phyloP scores from a whole-genome alignment of 2,888 invertebrate species.

The Cotesia congregata region DNA sequence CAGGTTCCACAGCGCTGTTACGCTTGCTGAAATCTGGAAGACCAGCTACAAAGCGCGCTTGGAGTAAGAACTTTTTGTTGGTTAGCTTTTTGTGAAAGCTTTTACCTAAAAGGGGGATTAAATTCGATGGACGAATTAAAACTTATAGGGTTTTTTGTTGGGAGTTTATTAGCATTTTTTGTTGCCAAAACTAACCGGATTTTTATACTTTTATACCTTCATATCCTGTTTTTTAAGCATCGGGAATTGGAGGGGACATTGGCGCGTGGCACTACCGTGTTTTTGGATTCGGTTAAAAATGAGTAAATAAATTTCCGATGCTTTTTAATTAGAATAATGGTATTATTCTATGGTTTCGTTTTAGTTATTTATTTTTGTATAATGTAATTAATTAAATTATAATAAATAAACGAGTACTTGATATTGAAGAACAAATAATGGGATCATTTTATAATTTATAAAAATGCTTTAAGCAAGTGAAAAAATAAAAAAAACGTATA shows the following conservation, averaged over 20 bases:
- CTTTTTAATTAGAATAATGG: slow-evolving; percentile 15
- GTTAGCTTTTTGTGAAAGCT: background rate
- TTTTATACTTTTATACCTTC: slow-evolving; percentile 58
- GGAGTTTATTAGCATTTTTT: slow-evolving; percentile 33
- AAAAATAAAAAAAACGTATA: background rate
- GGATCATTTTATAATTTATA: slow-evolving; percentile 37
- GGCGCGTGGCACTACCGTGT: no score
- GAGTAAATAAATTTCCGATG: background rate
- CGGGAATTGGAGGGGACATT: slow-evolving; percentile 43
- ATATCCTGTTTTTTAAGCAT: slow-evolving; percentile 52
- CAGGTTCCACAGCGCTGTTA: slow-evolving; percentile 94
- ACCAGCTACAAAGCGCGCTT: slow-evolving; percentile 93
- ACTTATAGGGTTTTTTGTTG: background rate
- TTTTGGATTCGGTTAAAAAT: no score
- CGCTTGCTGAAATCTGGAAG: slow-evolving; percentile 96
- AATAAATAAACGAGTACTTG: background rate
- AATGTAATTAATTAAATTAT: background rate
- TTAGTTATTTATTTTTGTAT: background rate
- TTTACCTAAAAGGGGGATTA: no score
- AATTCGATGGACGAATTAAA: no score
- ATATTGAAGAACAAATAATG: slow-evolving; percentile 20
- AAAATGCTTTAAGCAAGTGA: slow-evolving; percentile 33
- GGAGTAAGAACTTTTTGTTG: slow-evolving; percentile 75
- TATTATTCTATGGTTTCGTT: background rate
- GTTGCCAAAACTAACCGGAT: slow-evolving; percentile 48